Evolutionary conservation across 2,888 invertebrate species (phyloP).

Genomic region (Acleris holmiana): DNA sequence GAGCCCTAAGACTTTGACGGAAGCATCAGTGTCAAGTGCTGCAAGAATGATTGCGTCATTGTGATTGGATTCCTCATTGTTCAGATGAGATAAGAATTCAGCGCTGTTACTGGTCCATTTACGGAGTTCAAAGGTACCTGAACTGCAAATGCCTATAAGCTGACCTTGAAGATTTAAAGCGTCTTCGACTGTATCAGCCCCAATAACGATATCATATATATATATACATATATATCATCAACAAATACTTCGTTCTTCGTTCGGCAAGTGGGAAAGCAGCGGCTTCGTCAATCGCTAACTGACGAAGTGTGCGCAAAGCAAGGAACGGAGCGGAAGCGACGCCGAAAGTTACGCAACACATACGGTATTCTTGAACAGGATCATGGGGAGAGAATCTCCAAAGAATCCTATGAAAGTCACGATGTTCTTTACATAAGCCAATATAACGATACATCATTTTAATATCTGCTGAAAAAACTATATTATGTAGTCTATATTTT

Average conservation of each 20-base stretch:
- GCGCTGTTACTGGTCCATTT: too few species aligned
- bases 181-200: too few species aligned
- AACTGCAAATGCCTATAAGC: too few species aligned
- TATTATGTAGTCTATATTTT: neutral
- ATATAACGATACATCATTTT: conserved; percentile 1
- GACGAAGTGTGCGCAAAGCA: neutral
- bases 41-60: neutral
- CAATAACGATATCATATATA: too few species aligned
- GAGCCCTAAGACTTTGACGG: neutral
- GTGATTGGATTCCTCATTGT: too few species aligned
- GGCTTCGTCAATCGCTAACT: neutral
- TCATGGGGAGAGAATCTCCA: neutral
- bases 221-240: too few species aligned
- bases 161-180: too few species aligned
- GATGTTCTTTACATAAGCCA: neutral
- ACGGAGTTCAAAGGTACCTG: too few species aligned
- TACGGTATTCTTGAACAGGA: neutral
- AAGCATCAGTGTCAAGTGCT: neutral
- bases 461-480: neutral
- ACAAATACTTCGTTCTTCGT: neutral
- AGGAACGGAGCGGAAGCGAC: neutral
- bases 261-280: neutral
- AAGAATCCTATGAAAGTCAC: neutral
- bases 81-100: too few species aligned
- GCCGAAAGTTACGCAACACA: neutral